Percentiles rank a stretch among this genome's conserved stretches.
Evolutionary conservation across 2,888 invertebrate species (phyloP).

Genomic region (Smittia sp.): DNA sequence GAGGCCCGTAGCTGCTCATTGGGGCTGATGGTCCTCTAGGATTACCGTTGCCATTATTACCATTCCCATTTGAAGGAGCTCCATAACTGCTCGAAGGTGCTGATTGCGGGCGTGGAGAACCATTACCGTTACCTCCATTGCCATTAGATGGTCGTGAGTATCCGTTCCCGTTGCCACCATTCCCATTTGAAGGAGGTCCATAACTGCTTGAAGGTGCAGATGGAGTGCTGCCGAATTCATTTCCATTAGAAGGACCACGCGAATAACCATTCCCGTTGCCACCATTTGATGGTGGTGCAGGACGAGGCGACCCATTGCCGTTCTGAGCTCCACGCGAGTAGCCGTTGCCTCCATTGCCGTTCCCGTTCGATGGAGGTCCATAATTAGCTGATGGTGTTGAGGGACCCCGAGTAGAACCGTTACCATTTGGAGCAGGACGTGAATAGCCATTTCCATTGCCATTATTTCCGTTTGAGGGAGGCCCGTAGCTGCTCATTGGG

Average conservation of each 20-base stretch:
- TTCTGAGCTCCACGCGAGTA: neutral
- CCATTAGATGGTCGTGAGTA: neutral
- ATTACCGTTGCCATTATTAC: constrained; percentile 29
- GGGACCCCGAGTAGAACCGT: constrained; percentile 15
- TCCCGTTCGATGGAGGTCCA: constrained; percentile 5
- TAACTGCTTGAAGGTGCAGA: constrained; percentile 21
- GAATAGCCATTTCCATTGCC: neutral
- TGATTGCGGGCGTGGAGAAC: neutral
- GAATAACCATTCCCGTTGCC: neutral
- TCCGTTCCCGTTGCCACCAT: constrained; percentile 10
- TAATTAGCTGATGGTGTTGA: constrained; percentile 2
- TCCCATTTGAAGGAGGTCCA: neutral
- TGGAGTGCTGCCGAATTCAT: neutral
- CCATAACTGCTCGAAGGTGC: constrained; percentile 23
- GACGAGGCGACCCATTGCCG: constrained; percentile 8
- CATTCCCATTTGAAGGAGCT: constrained; percentile 1
- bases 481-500: constrained; percentile 17
- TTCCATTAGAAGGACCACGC: neutral
- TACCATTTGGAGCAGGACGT: neutral
- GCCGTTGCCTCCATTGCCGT: constrained; percentile 9
- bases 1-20: constrained; percentile 20
- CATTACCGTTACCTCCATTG: neutral
- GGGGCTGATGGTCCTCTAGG: neutral
- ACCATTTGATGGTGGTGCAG: neutral
- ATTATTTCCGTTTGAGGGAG: neutral